phyloP scores from a whole-genome alignment of 2,797 vertebrate species.

The Trachurus trachurus region DNA sequence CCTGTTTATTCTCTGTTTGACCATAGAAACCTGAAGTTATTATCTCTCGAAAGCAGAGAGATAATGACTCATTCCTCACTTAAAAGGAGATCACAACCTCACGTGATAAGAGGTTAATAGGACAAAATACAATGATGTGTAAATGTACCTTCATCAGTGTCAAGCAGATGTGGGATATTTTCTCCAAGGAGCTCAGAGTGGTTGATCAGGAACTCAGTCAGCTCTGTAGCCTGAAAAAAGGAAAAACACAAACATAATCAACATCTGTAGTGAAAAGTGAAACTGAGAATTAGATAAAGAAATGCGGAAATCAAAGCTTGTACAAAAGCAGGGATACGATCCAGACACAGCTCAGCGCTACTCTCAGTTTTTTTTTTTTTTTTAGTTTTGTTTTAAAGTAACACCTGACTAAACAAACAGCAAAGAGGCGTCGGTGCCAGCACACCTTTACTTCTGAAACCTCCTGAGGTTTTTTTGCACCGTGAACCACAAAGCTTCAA shows the following conservation, averaged over 20 bases:
- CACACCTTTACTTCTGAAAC: conserved; percentile 53
- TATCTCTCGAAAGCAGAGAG: no score
- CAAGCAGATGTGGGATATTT: conserved; percentile 80
- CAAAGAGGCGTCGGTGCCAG: not conserved
- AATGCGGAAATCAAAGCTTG: not conserved
- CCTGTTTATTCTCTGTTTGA: no score
- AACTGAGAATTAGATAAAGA: not conserved
- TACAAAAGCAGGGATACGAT: not conserved
- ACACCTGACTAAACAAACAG: conserved; percentile 9
- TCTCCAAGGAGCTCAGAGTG: conserved; percentile 91
- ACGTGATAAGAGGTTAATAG: not conserved
- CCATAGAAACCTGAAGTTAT: no score
- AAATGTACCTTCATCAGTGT: conserved; percentile 84
- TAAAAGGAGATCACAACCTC: not conserved
- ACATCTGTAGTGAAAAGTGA: not conserved
- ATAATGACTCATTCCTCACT: no score
- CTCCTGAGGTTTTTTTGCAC: conserved; percentile 66
- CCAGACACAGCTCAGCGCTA: not conserved
- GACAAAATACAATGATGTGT: not conserved
- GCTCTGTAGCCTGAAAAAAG: conserved; percentile 86
- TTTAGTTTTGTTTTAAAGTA: not conserved
- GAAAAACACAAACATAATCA: not conserved
- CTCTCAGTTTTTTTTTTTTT: not conserved
- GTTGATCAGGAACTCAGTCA: conserved; percentile 94
- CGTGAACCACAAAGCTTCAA: conserved; percentile 70